Percentiles rank a stretch among this genome's conserved stretches.
These are phyloP conservation scores for Pedicia rivosa DNA, from an alignment of 2,888 invertebrate genomes.

Conservation along the genomic window DNA sequence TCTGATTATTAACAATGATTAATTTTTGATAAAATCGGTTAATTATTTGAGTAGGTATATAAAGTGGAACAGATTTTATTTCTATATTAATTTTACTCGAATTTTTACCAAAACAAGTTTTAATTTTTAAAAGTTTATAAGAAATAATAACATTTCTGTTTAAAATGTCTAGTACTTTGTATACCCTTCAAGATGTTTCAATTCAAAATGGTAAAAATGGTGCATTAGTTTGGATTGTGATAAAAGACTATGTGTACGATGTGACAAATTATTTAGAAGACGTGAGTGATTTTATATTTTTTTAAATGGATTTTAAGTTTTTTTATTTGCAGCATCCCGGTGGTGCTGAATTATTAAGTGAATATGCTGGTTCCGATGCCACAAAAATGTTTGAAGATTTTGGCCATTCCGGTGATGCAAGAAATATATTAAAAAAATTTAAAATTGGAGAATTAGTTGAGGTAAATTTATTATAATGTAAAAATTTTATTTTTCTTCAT, in stretches of 20 bases:
- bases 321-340: slow-evolving; percentile 47
- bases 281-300: slow-evolving; percentile 10
- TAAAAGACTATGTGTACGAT: slow-evolving; percentile 50
- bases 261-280: slow-evolving; percentile 43
- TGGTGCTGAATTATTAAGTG: slow-evolving; percentile 41
- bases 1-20: too few species aligned
- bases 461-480: too few species aligned
- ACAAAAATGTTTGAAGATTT: slow-evolving; percentile 46
- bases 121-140: too few species aligned
- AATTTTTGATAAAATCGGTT: too few species aligned
- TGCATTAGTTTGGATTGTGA: slow-evolving; percentile 42
- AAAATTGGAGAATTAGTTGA: slow-evolving; percentile 47
- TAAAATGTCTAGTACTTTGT: slow-evolving; percentile 12
- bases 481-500: too few species aligned
- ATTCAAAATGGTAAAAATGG: slow-evolving; percentile 39
- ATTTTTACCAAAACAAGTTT: too few species aligned
- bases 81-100: too few species aligned
- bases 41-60: too few species aligned
- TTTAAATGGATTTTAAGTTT: slow-evolving; percentile 1
- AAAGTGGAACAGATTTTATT: too few species aligned
- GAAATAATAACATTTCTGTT: too few species aligned
- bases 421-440: slow-evolving; percentile 35
- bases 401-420: slow-evolving; percentile 52
- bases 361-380: slow-evolving; percentile 49
- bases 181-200: slow-evolving; percentile 39